phyloP scores from a whole-genome alignment of 2,113 vertebrate genomes.

The Chlamydotis undulata region DNA sequence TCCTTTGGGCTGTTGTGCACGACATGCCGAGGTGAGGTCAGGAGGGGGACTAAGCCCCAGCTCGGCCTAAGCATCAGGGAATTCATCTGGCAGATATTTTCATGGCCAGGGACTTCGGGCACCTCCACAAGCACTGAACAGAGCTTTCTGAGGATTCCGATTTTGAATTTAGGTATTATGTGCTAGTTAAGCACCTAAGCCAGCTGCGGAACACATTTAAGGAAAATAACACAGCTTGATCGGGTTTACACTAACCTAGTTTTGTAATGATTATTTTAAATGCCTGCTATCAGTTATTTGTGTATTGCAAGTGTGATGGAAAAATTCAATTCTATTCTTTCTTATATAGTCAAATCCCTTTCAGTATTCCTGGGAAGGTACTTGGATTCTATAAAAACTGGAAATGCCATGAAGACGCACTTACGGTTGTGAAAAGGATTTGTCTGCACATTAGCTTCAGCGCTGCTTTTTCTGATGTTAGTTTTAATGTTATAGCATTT shows the following conservation, averaged over 20 bases:
- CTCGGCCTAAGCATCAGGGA: neutral
- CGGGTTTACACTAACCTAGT: neutral
- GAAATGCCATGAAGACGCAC: neutral
- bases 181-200: neutral
- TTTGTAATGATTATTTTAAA: neutral
- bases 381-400: neutral
- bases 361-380: neutral
- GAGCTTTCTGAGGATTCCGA: neutral
- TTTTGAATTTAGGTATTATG: neutral
- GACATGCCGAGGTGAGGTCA: neutral
- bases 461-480: neutral
- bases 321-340: neutral
- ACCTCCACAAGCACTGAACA: neutral
- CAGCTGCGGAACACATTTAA: neutral
- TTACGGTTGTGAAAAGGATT: neutral
- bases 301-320: neutral
- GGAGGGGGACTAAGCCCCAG: neutral
- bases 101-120: neutral
- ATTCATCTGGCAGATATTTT: neutral
- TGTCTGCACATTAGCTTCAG: neutral
- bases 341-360: neutral
- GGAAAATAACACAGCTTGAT: neutral
- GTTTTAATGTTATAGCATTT: neutral
- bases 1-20: neutral
- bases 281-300: neutral